These are phyloP conservation scores for Cephonodes hylas DNA, from an alignment of 2,888 invertebrate species.

Conservation along the genomic window DNA sequence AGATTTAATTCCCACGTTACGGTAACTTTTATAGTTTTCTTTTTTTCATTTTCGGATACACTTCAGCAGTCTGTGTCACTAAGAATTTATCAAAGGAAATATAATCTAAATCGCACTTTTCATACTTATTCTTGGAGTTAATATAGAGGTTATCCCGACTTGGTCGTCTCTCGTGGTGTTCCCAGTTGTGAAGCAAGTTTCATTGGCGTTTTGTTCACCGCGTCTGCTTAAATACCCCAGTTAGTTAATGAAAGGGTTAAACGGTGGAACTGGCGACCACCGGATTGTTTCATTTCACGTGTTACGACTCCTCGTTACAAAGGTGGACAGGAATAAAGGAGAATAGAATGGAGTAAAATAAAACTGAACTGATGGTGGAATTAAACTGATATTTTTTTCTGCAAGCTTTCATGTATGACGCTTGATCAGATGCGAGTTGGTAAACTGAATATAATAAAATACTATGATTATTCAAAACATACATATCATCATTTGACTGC, in stretches of 20 bases:
- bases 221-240: constrained; percentile 3
- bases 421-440: too few species aligned
- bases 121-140: too few species aligned
- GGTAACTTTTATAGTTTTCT: too few species aligned
- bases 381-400: too few species aligned
- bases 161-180: neutral
- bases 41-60: too few species aligned
- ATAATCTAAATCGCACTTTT: too few species aligned
- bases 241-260: constrained; percentile 7
- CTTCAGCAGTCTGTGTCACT: too few species aligned
- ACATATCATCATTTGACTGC: too few species aligned
- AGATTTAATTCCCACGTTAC: too few species aligned
- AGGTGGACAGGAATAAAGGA: neutral
- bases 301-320: neutral
- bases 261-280: neutral
- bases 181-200: neutral
- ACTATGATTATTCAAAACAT: too few species aligned
- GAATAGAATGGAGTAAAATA: neutral
- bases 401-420: too few species aligned
- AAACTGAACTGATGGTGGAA: neutral
- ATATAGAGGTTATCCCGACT: neutral
- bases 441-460: neutral
- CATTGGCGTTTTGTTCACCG: constrained; percentile 2
- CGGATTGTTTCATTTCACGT: neutral
- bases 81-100: too few species aligned